A percentile compares a stretch with the other conserved stretches of the same genome.
phyloP scores from a whole-genome alignment of 2,113 vertebrate genomes.

The Prolemur simus region DNA sequence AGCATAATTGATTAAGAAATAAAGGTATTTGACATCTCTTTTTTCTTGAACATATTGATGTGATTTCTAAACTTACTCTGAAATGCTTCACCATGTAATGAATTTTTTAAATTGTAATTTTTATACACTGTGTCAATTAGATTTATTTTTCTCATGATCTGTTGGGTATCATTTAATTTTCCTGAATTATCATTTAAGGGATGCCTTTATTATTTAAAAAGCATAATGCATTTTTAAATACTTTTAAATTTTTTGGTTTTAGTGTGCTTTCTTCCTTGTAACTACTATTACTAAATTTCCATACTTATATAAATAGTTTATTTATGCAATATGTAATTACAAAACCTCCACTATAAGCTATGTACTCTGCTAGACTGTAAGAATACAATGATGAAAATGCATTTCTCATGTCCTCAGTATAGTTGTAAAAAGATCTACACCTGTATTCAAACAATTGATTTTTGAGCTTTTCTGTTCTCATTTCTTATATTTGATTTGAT shows the following conservation, averaged over 20 bases:
- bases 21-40: background rate
- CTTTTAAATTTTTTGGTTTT: background rate
- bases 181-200: background rate
- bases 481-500: background rate
- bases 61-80: background rate
- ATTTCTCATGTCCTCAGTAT: background rate
- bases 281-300: background rate
- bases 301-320: background rate
- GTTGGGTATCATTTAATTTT: background rate
- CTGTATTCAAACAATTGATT: constrained; percentile 25
- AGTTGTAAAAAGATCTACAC: background rate
- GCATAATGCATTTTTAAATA: background rate
- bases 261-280: background rate
- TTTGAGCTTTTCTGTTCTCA: background rate
- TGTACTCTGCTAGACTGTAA: background rate
- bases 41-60: background rate
- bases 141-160: background rate
- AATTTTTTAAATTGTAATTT: background rate
- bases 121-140: background rate
- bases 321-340: background rate
- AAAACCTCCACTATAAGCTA: background rate
- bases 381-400: background rate
- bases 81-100: background rate
- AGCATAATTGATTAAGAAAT: background rate
- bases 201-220: background rate